Conservation (phyloP, 2,888 invertebrate genomes). For the Ctena decussata region DNA sequence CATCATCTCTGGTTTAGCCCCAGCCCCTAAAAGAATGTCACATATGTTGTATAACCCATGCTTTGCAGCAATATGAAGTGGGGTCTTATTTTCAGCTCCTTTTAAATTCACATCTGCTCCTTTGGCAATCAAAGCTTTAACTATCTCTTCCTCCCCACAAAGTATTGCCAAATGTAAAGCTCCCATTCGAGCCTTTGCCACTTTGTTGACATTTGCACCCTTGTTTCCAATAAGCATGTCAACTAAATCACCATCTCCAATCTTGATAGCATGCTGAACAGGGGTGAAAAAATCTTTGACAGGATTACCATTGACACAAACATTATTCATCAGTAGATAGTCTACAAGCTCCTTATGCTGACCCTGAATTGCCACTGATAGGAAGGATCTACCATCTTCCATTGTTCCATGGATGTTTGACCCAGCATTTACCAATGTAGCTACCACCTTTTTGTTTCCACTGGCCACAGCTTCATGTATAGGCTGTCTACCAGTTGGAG, state of each 20-base stretch:
- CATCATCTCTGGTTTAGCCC: slow-evolving; percentile 54
- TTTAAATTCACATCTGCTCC: slow-evolving; percentile 53
- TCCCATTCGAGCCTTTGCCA: slow-evolving; percentile 52
- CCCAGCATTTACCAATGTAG: slow-evolving; percentile 45
- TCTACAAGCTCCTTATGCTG: slow-evolving; percentile 29
- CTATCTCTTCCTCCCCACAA: slow-evolving; percentile 44
- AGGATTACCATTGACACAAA: neutral
- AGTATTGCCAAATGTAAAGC: slow-evolving; percentile 62
- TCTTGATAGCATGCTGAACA: slow-evolving; percentile 52
- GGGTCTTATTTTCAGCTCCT: slow-evolving; percentile 37
- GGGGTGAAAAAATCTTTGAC: slow-evolving; percentile 43
- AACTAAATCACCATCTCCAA: slow-evolving; percentile 42
- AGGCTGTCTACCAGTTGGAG: slow-evolving; percentile 43
- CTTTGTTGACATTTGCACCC: slow-evolving; percentile 41
- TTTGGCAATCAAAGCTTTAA: slow-evolving; percentile 40
- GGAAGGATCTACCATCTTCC: slow-evolving; percentile 47
- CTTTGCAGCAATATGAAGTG: slow-evolving; percentile 64
- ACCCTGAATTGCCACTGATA: slow-evolving; percentile 42
- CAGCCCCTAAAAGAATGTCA: slow-evolving; percentile 51
- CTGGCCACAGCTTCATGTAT: slow-evolving; percentile 54
- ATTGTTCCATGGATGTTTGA: slow-evolving; percentile 31
- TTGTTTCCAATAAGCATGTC: slow-evolving; percentile 38
- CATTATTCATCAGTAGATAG: slow-evolving; percentile 4
- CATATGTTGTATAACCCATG: slow-evolving; percentile 50
- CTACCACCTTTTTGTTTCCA: slow-evolving; percentile 31